These are phyloP conservation scores for Sepiola atlantica DNA, from an alignment of 2,888 invertebrate genomes.

Conservation along the genomic window DNA sequence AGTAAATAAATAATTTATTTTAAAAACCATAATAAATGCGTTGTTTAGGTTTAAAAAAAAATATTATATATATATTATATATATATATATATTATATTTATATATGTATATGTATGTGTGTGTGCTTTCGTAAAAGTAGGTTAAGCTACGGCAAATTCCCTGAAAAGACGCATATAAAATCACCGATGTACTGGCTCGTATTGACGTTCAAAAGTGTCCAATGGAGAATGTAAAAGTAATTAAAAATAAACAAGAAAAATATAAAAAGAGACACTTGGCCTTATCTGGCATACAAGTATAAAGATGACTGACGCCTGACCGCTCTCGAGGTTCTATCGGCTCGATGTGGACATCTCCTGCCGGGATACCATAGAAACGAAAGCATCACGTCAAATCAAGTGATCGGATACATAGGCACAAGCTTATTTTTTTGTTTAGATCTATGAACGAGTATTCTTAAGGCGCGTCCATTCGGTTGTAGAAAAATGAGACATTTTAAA, in stretches of 20 bases:
- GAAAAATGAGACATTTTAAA: no score
- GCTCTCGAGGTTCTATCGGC: background rate
- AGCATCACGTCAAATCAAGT: background rate
- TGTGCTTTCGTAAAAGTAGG: no score
- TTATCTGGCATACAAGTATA: background rate
- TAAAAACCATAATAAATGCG: no score
- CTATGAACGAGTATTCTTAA: no score
- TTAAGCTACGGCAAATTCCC: no score
- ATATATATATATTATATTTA: no score
- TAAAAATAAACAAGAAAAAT: slow-evolving; percentile 2
- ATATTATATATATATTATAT: background rate
- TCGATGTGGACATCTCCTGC: background rate
- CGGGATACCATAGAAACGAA: background rate
- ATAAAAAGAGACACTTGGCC: background rate
- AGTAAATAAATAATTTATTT: no score
- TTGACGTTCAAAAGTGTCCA: background rate
- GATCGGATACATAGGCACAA: no score
- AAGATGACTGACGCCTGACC: slow-evolving; percentile 6
- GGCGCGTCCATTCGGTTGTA: no score
- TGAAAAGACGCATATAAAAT: no score
- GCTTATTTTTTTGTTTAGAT: no score
- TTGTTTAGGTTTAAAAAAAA: no score
- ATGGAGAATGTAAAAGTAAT: background rate
- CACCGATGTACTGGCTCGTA: background rate
- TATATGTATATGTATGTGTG: background rate